Conservation (phyloP, 2,888 invertebrate genomes). For the Zaprionus lineosus region DNA sequence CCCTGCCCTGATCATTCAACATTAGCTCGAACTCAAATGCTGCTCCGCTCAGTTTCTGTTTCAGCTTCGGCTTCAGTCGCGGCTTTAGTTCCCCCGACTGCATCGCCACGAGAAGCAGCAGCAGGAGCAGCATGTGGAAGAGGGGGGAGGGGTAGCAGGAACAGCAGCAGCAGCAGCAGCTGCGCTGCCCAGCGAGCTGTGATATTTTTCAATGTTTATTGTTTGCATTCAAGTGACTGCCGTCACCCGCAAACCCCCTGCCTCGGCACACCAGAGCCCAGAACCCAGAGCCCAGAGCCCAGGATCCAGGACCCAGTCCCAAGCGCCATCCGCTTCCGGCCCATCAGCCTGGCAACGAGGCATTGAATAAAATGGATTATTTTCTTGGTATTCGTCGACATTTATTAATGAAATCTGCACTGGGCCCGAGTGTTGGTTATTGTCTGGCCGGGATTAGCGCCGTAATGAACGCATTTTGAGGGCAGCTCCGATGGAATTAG, state of each 20-base stretch:
- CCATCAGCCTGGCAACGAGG: no score
- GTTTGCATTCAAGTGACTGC: constrained; percentile 64
- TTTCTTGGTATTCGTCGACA: constrained; percentile 55
- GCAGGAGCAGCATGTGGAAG: constrained; percentile 34
- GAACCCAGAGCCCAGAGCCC: no score
- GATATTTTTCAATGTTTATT: constrained; percentile 63
- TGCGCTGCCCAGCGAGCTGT: constrained; percentile 63
- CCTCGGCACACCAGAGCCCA: no score
- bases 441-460: constrained; percentile 60
- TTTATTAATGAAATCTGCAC: constrained; percentile 72
- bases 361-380: constrained; percentile 67
- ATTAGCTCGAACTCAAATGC: no score
- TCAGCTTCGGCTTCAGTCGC: constrained; percentile 9
- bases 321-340: background rate
- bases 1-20: no score
- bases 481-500: constrained; percentile 35
- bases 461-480: constrained; percentile 62
- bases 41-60: background rate
- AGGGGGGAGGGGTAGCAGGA: no score
- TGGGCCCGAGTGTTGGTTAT: constrained; percentile 28
- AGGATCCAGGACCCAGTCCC: no score
- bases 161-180: constrained; percentile 31
- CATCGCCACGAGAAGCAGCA: constrained; percentile 12
- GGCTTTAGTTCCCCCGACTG: constrained; percentile 17
- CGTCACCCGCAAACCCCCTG: background rate